These are phyloP conservation scores for Strongylocentrotus purpuratus DNA, from an alignment of 35 echinoderm and acorn worm genomes.

Conservation along the genomic window DNA sequence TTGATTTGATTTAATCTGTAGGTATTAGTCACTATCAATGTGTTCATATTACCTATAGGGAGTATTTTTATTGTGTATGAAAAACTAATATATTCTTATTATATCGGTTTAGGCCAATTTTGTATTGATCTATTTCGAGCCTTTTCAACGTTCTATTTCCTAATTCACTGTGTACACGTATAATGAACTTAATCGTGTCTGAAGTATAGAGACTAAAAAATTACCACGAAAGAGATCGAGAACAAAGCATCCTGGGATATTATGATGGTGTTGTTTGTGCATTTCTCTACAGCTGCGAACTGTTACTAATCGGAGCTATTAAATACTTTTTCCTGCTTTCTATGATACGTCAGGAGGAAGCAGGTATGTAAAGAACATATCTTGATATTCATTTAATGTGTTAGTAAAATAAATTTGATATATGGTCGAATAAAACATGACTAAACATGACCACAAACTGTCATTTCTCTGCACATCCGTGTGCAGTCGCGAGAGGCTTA, in stretches of 20 bases:
- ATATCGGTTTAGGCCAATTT: too few relatives aligned
- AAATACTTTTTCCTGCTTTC: constrained; percentile 15
- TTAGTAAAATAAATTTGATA: neutral
- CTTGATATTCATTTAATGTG: neutral
- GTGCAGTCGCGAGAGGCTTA: neutral
- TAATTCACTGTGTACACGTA: too few relatives aligned
- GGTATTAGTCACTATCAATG: too few relatives aligned
- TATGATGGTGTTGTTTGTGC: constrained; percentile 13
- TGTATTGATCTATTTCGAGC: too few relatives aligned
- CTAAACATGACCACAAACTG: neutral
- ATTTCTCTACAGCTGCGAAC: neutral
- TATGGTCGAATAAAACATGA: neutral
- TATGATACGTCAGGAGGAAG: neutral
- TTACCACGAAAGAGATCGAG: neutral
- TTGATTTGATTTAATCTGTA: too few relatives aligned
- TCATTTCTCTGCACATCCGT: neutral
- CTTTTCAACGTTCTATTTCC: too few relatives aligned
- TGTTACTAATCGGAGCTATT: neutral
- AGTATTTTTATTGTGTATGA: too few relatives aligned
- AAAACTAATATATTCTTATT: too few relatives aligned
- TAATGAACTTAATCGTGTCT: neutral
- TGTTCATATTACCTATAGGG: too few relatives aligned
- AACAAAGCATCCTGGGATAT: constrained; percentile 28
- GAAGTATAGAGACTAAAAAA: constrained; percentile 1
- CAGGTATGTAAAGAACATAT: neutral